These are phyloP conservation scores for Teleogryllus occipitalis DNA, from an alignment of 1,140 invertebrate genomes.

Conservation along the genomic window DNA sequence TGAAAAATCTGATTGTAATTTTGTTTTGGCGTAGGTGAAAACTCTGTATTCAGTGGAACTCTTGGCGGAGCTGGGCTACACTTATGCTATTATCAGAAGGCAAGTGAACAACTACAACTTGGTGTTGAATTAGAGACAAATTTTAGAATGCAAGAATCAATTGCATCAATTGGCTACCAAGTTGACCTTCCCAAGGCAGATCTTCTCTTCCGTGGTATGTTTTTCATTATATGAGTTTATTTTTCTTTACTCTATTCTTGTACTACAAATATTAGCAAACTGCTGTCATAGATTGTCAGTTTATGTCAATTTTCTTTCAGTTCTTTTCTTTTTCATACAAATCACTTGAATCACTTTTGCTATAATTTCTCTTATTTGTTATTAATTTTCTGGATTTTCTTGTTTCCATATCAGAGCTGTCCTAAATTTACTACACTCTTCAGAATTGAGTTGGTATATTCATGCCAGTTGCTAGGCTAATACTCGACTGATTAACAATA, in stretches of 20 bases:
- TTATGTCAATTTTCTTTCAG: not conserved
- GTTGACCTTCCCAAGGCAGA: constrained; percentile 94
- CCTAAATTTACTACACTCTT: not conserved
- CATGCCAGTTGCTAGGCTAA: no score
- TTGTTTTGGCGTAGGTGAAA: constrained; percentile 32
- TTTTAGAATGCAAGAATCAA: constrained; percentile 77
- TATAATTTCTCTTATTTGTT: not conserved
- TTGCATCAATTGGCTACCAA: constrained; percentile 92
- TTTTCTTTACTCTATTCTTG: constrained; percentile 28
- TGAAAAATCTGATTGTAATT: no score
- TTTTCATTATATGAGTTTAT: constrained; percentile 17
- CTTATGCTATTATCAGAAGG: constrained; percentile 89
- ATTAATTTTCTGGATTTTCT: not conserved
- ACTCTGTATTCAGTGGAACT: constrained; percentile 57
- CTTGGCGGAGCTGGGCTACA: constrained; percentile 75
- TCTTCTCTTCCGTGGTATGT: constrained; percentile 78
- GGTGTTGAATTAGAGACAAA: constrained; percentile 82
- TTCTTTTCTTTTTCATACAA: not conserved
- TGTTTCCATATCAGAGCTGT: not conserved
- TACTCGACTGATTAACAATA: no score
- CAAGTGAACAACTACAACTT: constrained; percentile 80
- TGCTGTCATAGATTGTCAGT: not conserved
- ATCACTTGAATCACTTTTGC: not conserved
- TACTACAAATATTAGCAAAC: not conserved
- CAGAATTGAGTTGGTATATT: no score